Base-by-base conservation (phyloP, 2,888 invertebrate species). In the Volucella inanis region DNA sequence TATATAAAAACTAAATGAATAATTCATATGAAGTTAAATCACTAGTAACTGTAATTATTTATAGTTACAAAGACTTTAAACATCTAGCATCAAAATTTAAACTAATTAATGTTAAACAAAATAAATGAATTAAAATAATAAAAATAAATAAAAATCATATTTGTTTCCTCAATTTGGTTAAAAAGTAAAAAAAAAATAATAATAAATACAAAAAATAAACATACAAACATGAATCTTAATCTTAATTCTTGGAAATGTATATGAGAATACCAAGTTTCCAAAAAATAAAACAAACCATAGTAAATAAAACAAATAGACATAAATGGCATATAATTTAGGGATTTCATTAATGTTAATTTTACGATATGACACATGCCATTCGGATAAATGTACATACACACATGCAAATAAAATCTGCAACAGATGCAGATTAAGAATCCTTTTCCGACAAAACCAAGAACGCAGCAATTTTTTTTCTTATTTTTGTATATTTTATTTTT, bases 61-160 rank as follows among this genome's bases (percentile, higher is more conserved):
- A 70, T 76, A 71, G 65, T 81, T 76, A 70, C 59, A 71, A 75
- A 82, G 71, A 77, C 77, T 71, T 78, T 67, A 68, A 77, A 67
- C 52, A 77, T 61, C 54, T 77, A 77, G 77, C 54, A 77, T 72
- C 72, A 82, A 54, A 50, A 71, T 62, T 55, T 77, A 39, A 78
- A 74, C 45, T 54, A 65, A 41, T 70, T 74, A 61, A 77, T 71
- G 47, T 65, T 50, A 59, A 54, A 65, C 31, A 47, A 47, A 61
- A 43, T 22, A 45, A 43, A 50, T 15, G 12, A 22, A 11, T 43
- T 14, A 14, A 59, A 59, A 41, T 10, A 59, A 59, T 15, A 31
- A 31, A 3, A 9, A 49, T 49, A 49, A 75, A 52, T 39, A 45
- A 49, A 55, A 67, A 64, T 57, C 50, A 74, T 45, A 52, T 50